Base-by-base conservation (phyloP, 2,888 invertebrate genomes). In the Leuctra nigra region DNA sequence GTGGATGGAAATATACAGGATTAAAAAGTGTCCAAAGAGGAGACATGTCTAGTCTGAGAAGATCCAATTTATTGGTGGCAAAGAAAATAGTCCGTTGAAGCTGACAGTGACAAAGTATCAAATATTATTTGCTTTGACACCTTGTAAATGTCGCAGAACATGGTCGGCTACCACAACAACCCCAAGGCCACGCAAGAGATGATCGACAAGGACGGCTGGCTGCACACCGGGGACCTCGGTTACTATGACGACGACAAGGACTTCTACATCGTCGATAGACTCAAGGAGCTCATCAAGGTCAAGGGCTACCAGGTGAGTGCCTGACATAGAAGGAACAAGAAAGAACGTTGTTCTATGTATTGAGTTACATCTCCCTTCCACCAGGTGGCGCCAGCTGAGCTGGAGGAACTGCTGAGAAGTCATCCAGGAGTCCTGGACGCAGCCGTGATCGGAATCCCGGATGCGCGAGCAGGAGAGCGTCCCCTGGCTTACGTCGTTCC, bases 121-220 rank as follows among this genome's bases (percentile, higher is more conserved):
- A n/a, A n/a, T n/a, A n/a, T n/a, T n/a, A n/a, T n/a, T n/a, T n/a
- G n/a, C n/a, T n/a, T n/a, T n/a, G n/a, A n/a, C n/a, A n/a, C n/a
- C n/a, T n/a, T 29, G 6, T 11, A 4, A 7, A 9, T 38, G 38
- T 63, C 63, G 1, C 66, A 81, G 82, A 74, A 88, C 1, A 90
- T 90, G 87, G 80, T 82, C 68, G 88, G 87, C 9, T 91, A 91
- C 69, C 79, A 83, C 69, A 84, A 87, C 64, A 87, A 88, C 67
- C 82, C 83, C 60, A 72, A 79, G 64, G 88, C 88, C 0, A 91
- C 89, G 0, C 76, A 75, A 39, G 84, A 85, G 64, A 86, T 83
- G 0, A 74, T 90, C 9, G 85, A 86, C 67, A 72, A 75, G 4
- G 84, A 89, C 1, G 89, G 89, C n/a, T 91, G 89, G 89, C 73